Conservation (phyloP, 2,113 vertebrate genomes). For the Neogale vison region DNA sequence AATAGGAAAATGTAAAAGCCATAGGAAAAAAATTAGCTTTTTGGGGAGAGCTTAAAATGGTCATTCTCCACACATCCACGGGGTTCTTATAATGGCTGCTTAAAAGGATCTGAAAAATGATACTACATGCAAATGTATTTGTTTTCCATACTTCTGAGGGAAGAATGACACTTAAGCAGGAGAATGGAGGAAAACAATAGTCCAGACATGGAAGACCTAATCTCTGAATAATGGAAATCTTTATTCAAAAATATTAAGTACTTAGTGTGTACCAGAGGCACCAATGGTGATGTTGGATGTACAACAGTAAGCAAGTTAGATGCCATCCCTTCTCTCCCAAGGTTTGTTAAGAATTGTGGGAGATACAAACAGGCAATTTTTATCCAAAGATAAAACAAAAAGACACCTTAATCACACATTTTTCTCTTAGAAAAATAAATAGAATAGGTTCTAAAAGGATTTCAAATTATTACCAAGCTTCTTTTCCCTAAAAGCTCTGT, state of each 20-base stretch:
- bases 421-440: constrained; percentile 31
- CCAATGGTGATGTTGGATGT: not conserved
- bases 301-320: not conserved
- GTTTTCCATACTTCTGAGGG: not conserved
- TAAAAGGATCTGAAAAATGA: constrained; percentile 11
- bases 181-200: not conserved
- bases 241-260: not conserved
- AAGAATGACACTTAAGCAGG: not conserved
- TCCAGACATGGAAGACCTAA: not conserved
- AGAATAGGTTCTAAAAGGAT: not conserved
- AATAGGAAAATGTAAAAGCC: not conserved
- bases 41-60: not conserved
- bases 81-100: not conserved
- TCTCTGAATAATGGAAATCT: not conserved
- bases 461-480: not conserved
- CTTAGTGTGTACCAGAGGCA: constrained; percentile 1
- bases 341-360: not conserved
- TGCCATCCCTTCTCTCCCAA: not conserved
- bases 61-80: not conserved
- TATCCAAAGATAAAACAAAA: not conserved
- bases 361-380: not conserved
- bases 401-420: not conserved
- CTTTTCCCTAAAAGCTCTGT: not conserved
- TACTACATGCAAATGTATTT: not conserved
- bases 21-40: constrained; percentile 5